Base-by-base conservation (phyloP, 2,888 invertebrate species). In the Beris chalybata region DNA sequence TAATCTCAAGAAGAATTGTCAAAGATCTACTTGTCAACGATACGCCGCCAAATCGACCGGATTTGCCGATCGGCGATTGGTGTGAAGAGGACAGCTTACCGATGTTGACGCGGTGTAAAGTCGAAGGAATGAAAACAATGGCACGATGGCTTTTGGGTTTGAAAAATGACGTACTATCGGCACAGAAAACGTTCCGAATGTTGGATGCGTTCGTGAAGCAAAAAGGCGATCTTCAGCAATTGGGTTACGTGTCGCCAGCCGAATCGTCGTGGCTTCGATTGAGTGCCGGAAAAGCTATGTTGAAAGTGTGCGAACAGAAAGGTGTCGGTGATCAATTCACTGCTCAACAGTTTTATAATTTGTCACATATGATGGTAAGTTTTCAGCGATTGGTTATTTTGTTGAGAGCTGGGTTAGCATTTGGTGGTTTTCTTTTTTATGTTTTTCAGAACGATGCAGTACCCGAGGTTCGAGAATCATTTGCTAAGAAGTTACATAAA, bases 271-370 rank as follows among this genome's bases (percentile, higher is more conserved):
- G 96, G 87, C 79, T 98, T 55, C 85, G 97, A 67, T 82, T 97
- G 48, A 90, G 93, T 12, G 97, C 97, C 5, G 97, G 96, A 65
- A 93, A 93, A 78, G 95, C 95, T 56, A 95, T 97, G 92, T 82
- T 98, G 61, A 97, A 97, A 83, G 92, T 98, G 57, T 96, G 95
- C 81, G 96, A 97, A 76, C 97, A 97, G 80, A 95, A 95, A 77
- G 93, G 93, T 57, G 97, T 95, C 64, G 94, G 95, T 0, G 96
- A 97, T 79, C 93, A 96, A 79, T 94, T 93, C 78, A 93, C 92
- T 3, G 91, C 93, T 0, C 95, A 95, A 74, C 97, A 97, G 83
- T 97, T 95, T 83, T 96, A 95, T 78, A 93, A 93, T 76, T 83
- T 97, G 43, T 94, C 97, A 1, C 89, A 91, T 75, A 85, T 97